Base-by-base conservation (phyloP, 2,113 vertebrate species). In the Callipepla californica region DNA sequence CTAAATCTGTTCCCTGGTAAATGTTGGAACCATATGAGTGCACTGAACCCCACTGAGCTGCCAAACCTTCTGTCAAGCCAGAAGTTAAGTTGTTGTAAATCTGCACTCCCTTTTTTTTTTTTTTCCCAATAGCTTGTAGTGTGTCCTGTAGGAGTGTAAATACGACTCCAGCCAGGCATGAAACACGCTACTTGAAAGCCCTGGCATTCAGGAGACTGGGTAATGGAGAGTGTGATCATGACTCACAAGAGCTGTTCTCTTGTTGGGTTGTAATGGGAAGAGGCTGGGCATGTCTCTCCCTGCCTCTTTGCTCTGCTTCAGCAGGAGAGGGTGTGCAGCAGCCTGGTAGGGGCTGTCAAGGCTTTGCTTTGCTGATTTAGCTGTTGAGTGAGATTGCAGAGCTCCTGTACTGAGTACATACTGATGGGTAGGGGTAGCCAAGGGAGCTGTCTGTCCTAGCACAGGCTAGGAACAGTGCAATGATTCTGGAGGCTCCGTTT, bases 61-160 rank as follows among this genome's bases (percentile, higher is more conserved):
- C 91, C 93, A 95, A 87, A 63, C 95, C 93, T 92, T 92, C 87
- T 94, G 95, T 92, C 92, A 78, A 93, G 90, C 82, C 90, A 92
- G 88, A 90, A 92, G 68, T 93, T 85, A 94, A 85, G 89, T 72
- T 87, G 82, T 91, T 90, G 38, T 85, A 79, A 82, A 68, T 36
- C 79, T 87, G 63, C 62, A 36, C 87, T 96, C 78, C 55, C 12
- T 5, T 19, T 69, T 30, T 48, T 32, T 92, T 87, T 74, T 92
- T 78, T 80, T 93, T 85, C 40, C 70, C 93, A 57, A 0, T 89
- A 74, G 83, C 51, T 80, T 48, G 57, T 69, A 85, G 57, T 22
- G 40, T 36, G 75, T 83, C 93, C 76, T 89, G 51, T 78, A 94
- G 93, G 94, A 82, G 82, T 87, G 79, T 91, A 93, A 93, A 77